Percentiles rank a stretch among this genome's conserved stretches.
Evolutionary conservation across 2,888 invertebrate genomes (phyloP).

Genomic region (Pollenia amentaria): DNA sequence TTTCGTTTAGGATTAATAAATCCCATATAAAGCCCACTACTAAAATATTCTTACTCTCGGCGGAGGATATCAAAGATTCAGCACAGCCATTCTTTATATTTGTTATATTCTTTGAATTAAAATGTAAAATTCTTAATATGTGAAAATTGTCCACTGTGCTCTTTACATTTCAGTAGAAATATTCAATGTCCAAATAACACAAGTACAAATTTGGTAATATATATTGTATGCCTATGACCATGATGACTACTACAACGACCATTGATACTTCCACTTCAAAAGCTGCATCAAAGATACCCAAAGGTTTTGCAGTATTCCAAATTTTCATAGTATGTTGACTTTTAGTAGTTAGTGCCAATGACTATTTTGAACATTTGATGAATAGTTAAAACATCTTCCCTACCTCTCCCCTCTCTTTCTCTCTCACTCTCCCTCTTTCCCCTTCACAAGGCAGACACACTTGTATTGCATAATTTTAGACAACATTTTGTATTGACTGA

Average conservation of each 20-base stretch:
- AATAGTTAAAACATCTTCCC: constrained; percentile 31
- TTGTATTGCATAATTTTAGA: constrained; percentile 35
- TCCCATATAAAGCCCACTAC: too few relatives aligned
- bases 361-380: constrained; percentile 31
- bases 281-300: background rate
- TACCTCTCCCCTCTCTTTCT: background rate
- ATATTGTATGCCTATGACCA: background rate
- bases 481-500: constrained; percentile 36
- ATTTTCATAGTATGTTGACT: background rate
- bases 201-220: constrained; percentile 26
- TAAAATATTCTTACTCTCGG: too few relatives aligned
- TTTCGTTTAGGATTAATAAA: too few relatives aligned
- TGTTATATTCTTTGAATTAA: too few relatives aligned
- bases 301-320: constrained; percentile 14
- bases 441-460: background rate
- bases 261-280: background rate
- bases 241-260: constrained; percentile 3
- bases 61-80: too few relatives aligned
- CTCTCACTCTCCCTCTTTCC: background rate
- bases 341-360: constrained; percentile 10
- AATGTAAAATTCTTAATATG: too few relatives aligned
- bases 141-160: too few relatives aligned
- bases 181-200: constrained; percentile 21
- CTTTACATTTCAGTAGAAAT: constrained; percentile 6
- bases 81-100: too few relatives aligned